phyloP scores from a whole-genome alignment of 2,113 vertebrate species.

The Thinocorus orbignyianus region DNA sequence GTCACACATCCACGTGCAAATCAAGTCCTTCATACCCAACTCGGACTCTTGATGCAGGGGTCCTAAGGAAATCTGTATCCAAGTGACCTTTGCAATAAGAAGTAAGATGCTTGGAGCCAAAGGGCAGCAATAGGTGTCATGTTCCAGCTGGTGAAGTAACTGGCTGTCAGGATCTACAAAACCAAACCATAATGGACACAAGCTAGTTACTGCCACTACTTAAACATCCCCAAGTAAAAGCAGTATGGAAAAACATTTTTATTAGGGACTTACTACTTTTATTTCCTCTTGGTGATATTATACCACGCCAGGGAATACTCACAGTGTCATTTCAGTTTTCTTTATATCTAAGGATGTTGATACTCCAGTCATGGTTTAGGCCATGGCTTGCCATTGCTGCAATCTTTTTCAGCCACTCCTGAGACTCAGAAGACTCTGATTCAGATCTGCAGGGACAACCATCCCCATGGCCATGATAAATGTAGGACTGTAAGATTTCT shows the following conservation, averaged over 20 bases:
- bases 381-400: neutral
- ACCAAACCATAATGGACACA: neutral
- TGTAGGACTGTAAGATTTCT: too few relatives aligned
- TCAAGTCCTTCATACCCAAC: neutral
- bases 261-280: neutral
- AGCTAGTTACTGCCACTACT: neutral
- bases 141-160: neutral
- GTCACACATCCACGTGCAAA: neutral
- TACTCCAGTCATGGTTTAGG: neutral
- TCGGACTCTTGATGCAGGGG: neutral
- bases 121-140: neutral
- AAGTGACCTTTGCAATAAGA: neutral
- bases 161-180: neutral
- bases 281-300: neutral
- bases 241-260: neutral
- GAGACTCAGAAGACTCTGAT: fast-evolving
- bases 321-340: neutral
- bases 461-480: neutral
- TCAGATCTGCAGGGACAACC: neutral
- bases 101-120: neutral
- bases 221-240: neutral
- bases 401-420: neutral
- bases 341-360: neutral
- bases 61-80: neutral
- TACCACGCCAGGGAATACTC: neutral